Conservation (phyloP, 2,797 vertebrate genomes). For the Syndactyla subalaris region DNA sequence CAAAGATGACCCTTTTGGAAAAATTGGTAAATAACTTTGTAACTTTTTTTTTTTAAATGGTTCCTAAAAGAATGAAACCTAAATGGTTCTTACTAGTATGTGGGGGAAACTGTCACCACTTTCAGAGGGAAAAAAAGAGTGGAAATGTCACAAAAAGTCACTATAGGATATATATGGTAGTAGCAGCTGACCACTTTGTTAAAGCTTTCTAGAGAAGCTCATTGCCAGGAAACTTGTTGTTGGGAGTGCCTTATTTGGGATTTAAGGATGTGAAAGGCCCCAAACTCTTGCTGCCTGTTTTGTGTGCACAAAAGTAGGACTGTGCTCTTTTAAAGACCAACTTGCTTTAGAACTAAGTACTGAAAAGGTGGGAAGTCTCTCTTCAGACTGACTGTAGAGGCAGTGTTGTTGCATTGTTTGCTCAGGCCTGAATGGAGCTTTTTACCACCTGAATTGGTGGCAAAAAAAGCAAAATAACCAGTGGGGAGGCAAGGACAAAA, state of each 20-base stretch:
- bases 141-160: not conserved
- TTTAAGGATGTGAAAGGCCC: not conserved
- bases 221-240: not conserved
- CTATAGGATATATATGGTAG: not conserved
- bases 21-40: slow-evolving; percentile 84
- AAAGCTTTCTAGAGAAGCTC: not conserved
- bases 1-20: slow-evolving; percentile 96
- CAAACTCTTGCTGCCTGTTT: not conserved
- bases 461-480: not conserved
- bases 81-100: not conserved
- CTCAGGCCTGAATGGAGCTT: not conserved
- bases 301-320: not conserved
- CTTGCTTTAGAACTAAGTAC: not conserved
- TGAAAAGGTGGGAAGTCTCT: not conserved
- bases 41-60: not conserved
- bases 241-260: not conserved
- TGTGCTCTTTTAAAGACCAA: not conserved
- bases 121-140: not conserved
- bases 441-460: not conserved
- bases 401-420: not conserved
- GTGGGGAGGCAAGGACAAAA: not conserved
- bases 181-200: not conserved
- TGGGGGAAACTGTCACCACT: not conserved
- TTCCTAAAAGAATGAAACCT: not conserved
- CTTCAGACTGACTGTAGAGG: not conserved